phyloP scores from a whole-genome alignment of 2,797 vertebrate genomes.

The Trachurus trachurus region DNA sequence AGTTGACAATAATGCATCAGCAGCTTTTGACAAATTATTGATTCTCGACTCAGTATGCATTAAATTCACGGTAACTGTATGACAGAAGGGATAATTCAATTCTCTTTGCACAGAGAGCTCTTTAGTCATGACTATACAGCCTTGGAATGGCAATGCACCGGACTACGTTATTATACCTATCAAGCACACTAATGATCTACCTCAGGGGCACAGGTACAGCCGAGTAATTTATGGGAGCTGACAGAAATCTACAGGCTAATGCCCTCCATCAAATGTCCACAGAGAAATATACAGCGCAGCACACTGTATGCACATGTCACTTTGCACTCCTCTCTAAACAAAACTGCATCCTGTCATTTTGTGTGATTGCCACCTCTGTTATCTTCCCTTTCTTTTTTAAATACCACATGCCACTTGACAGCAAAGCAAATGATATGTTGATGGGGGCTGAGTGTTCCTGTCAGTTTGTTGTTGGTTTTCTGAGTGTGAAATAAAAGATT shows the following conservation, averaged over 20 bases:
- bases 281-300: constrained; percentile 56
- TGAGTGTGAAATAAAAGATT: constrained; percentile 57
- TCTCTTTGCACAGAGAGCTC: constrained; percentile 56
- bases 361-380: constrained; percentile 56
- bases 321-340: constrained; percentile 39
- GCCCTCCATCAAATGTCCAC: constrained; percentile 72
- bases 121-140: constrained; percentile 65
- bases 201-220: constrained; percentile 67
- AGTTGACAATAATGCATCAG: constrained; percentile 69
- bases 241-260: constrained; percentile 76
- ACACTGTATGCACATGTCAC: constrained; percentile 44
- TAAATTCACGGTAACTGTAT: constrained; percentile 70
- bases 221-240: constrained; percentile 71
- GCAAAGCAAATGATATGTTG: constrained; percentile 66
- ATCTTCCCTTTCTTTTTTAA: constrained; percentile 34
- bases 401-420: constrained; percentile 61
- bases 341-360: constrained; percentile 36
- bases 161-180: constrained; percentile 73
- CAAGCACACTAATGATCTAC: constrained; percentile 77
- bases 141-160: constrained; percentile 59
- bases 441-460: constrained; percentile 57
- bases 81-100: constrained; percentile 75
- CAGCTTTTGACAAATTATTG: constrained; percentile 75
- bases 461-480: constrained; percentile 46
- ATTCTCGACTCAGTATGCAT: constrained; percentile 66